phyloP scores from a whole-genome alignment of 2,113 vertebrate species.

The Platysteira castanea region DNA sequence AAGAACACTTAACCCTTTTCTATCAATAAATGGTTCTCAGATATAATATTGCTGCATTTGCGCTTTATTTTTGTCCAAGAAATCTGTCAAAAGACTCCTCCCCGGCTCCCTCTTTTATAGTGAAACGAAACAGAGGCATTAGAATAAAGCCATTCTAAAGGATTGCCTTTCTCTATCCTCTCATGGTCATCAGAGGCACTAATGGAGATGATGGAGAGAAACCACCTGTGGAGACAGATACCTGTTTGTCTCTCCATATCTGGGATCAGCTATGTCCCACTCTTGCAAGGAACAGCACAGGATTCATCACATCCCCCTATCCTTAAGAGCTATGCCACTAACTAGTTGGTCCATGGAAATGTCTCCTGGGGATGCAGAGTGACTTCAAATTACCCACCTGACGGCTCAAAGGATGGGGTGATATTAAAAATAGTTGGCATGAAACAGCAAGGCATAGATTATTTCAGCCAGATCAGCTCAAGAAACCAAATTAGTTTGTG shows the following conservation, averaged over 20 bases:
- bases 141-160: not conserved
- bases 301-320: not conserved
- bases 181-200: not conserved
- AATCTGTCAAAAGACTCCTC: too few species aligned
- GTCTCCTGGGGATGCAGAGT: not conserved
- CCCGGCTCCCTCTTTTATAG: too few species aligned
- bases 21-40: too few species aligned
- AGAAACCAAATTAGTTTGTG: not conserved
- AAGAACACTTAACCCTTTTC: too few species aligned
- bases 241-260: not conserved
- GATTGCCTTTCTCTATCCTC: not conserved
- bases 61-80: too few species aligned
- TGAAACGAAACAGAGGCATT: not conserved
- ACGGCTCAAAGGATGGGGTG: not conserved
- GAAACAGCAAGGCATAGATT: not conserved
- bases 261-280: not conserved
- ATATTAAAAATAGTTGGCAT: not conserved
- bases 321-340: not conserved
- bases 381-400: not conserved
- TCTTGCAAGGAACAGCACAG: not conserved
- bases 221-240: rapidly evolving
- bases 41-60: too few species aligned
- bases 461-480: not conserved
- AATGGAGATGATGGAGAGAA: not conserved
- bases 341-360: not conserved